phyloP scores from a whole-genome alignment of 2,797 vertebrate species.

The Brachyalestes nurse region DNA sequence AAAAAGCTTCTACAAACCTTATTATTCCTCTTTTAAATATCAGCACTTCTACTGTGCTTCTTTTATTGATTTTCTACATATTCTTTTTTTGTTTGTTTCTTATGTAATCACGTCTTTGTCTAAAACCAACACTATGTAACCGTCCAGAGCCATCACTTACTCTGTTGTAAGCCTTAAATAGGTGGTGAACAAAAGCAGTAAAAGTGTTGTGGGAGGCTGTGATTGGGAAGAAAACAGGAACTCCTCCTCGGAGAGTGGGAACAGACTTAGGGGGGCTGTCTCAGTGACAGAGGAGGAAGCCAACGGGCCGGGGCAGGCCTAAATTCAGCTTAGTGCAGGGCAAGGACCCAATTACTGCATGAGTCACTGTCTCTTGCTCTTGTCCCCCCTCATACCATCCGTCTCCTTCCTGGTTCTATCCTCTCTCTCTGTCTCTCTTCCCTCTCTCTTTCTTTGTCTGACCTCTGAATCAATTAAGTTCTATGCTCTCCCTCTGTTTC shows the following conservation, averaged over 20 bases:
- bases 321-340: conserved; percentile 76
- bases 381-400: conserved; percentile 6
- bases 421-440: neutral
- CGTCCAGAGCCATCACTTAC: neutral
- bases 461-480: neutral
- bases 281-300: conserved; percentile 66
- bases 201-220: neutral
- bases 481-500: neutral
- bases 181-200: neutral
- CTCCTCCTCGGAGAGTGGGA: conserved; percentile 71
- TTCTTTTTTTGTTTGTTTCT: too few species aligned
- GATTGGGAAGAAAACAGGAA: conserved; percentile 53
- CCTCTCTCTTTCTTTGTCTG: conserved; percentile 27
- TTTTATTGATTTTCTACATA: too few species aligned
- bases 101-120: neutral
- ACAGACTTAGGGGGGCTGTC: conserved; percentile 73
- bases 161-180: neutral
- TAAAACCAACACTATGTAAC: neutral
- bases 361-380: conserved; percentile 56
- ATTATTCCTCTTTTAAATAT: too few species aligned
- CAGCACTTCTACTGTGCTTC: too few species aligned
- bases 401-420: conserved; percentile 3
- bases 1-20: too few species aligned
- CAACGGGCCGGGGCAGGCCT: conserved; percentile 74
- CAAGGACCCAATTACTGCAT: conserved; percentile 76